These are phyloP conservation scores for Falcaria lacertinaria DNA, from an alignment of 2,888 invertebrate genomes.

Conservation along the genomic window DNA sequence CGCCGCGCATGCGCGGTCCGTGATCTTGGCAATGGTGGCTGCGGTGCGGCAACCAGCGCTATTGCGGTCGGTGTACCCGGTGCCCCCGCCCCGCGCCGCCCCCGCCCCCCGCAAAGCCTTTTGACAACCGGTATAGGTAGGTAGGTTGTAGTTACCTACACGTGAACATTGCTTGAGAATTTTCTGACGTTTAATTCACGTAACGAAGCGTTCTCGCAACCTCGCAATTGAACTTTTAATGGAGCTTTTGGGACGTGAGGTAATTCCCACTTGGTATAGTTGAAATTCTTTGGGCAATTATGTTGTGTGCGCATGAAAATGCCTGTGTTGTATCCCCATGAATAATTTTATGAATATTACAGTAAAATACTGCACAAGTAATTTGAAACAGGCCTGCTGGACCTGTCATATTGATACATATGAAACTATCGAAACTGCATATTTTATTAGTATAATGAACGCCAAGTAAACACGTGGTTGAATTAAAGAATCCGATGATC, in stretches of 20 bases:
- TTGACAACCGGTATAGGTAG: constrained; percentile 74
- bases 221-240: constrained; percentile 55
- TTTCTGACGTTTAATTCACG: constrained; percentile 71
- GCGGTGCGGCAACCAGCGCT: constrained; percentile 55
- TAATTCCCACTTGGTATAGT: constrained; percentile 24
- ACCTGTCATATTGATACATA: neutral
- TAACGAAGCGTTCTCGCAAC: constrained; percentile 55
- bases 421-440: neutral
- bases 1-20: constrained; percentile 75
- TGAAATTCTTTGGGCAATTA: constrained; percentile 9
- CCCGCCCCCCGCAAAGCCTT: constrained; percentile 41
- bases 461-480: neutral
- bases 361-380: neutral
- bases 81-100: constrained; percentile 28
- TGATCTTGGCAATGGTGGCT: constrained; percentile 81
- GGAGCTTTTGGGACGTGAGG: constrained; percentile 39
- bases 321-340: constrained; percentile 1
- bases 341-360: constrained; percentile 1
- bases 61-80: constrained; percentile 77
- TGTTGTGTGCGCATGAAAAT: neutral
- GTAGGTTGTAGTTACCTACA: constrained; percentile 36
- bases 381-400: neutral
- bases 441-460: neutral
- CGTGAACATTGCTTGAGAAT: constrained; percentile 63
- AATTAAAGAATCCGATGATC: too few relatives aligned